Percentiles rank a stretch among this genome's conserved stretches.
Evolutionary conservation across 2,113 vertebrate species (phyloP).

Genomic region (Scopus umbretta): DNA sequence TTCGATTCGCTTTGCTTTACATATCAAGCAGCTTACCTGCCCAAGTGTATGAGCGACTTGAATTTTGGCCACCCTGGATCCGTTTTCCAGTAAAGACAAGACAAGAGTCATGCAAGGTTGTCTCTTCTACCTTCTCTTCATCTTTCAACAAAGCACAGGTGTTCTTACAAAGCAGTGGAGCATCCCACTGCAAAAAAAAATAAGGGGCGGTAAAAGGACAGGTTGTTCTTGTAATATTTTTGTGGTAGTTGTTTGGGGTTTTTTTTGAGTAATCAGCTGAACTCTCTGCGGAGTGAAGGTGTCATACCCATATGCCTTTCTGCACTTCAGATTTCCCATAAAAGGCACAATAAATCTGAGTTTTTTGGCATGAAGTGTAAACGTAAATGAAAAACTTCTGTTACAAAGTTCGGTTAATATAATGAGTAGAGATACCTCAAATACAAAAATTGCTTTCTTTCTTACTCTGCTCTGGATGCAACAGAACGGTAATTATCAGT

Average conservation of each 20-base stretch:
- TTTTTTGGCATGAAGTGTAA: not conserved
- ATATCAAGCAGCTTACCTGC: not conserved
- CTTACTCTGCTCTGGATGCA: not conserved
- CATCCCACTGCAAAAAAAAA: not conserved
- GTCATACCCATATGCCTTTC: accelerated
- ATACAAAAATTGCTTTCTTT: not conserved
- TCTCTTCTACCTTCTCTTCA: not conserved
- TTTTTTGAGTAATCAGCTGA: not conserved
- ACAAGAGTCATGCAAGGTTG: not conserved
- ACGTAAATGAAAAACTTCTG: not conserved
- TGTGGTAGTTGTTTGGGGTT: no score
- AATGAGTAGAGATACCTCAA: not conserved
- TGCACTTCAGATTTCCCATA: not conserved
- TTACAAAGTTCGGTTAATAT: not conserved
- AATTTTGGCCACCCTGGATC: not conserved
- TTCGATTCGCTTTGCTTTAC: not conserved
- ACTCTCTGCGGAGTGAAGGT: not conserved
- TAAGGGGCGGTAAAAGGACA: not conserved
- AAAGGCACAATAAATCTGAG: not conserved
- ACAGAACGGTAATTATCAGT: not conserved
- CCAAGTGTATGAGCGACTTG: not conserved
- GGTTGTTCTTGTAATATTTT: not conserved
- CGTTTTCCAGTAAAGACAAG: not conserved
- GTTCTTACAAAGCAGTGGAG: not conserved
- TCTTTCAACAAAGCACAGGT: not conserved